Evolutionary conservation across 2,113 vertebrate species (phyloP).

Genomic region (Microcebus ravelobensis): DNA sequence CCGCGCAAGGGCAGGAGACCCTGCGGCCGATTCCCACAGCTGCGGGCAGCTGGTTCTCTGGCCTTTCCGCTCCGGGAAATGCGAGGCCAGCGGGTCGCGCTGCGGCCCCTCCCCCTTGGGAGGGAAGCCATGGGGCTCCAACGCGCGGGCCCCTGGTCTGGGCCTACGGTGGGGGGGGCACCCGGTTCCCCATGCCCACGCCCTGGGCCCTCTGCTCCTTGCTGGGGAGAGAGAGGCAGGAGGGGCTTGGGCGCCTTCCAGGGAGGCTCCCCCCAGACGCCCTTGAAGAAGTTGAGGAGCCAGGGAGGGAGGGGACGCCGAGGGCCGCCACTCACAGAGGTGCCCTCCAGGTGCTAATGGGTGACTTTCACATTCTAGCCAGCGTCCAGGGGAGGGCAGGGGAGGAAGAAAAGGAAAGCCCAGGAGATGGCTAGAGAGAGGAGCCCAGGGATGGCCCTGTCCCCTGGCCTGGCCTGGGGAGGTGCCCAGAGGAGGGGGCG

Average conservation of each 20-base stretch:
- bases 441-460: rapidly evolving
- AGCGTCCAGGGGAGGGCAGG: rapidly evolving
- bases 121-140: too few species aligned
- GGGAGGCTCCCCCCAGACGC: background rate
- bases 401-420: background rate
- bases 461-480: background rate
- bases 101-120: rapidly evolving
- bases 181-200: background rate
- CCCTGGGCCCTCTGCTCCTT: background rate
- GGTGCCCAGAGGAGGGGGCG: background rate
- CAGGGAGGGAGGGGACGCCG: background rate
- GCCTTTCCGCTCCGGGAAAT: background rate
- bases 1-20: background rate
- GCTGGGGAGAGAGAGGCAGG: background rate
- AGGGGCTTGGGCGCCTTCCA: background rate
- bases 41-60: background rate
- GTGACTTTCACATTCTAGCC: background rate
- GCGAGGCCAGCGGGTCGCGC: background rate
- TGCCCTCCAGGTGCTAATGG: background rate
- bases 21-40: background rate
- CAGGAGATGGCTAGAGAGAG: background rate
- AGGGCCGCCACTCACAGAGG: background rate
- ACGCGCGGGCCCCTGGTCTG: background rate
- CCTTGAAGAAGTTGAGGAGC: background rate
- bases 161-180: background rate